Evolutionary conservation across 2,797 vertebrate species (phyloP).

Genomic region (Rhincodon typus): DNA sequence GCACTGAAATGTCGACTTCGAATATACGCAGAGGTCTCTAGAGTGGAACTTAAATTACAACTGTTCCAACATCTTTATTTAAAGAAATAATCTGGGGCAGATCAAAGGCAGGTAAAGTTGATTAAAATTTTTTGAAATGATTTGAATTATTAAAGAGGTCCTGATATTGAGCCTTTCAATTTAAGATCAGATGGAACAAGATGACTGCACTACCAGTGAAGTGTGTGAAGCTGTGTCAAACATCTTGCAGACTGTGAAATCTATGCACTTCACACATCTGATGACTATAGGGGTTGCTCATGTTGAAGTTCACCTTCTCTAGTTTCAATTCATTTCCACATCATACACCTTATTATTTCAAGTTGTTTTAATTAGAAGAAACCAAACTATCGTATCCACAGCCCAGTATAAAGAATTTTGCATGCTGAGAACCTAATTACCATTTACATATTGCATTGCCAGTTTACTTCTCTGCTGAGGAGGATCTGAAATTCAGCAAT

Average conservation of each 20-base stretch:
- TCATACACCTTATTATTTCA: not conserved
- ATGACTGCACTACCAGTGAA: not conserved
- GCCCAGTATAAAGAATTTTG: slow-evolving; percentile 2
- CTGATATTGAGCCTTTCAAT: not conserved
- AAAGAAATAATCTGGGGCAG: not conserved
- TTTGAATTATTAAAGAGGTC: not conserved
- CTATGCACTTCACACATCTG: not conserved
- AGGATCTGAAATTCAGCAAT: not conserved
- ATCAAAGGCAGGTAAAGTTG: not conserved
- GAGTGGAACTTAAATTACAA: not conserved
- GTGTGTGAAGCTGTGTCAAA: not conserved
- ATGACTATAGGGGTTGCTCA: not conserved
- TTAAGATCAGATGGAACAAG: not conserved
- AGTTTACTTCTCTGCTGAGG: not conserved
- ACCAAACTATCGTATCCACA: not conserved
- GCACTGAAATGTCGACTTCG: not conserved
- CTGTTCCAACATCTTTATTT: not conserved
- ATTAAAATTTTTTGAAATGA: not conserved
- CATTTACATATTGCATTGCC: not conserved
- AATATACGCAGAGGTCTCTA: not conserved
- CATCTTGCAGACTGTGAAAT: not conserved
- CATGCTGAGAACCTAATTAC: not conserved
- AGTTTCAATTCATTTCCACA: not conserved
- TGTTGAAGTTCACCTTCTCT: not conserved
- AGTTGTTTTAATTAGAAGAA: not conserved